Conservation (phyloP, 92 coral and sea anemone genomes). For the Micromussa lordhowensis region DNA sequence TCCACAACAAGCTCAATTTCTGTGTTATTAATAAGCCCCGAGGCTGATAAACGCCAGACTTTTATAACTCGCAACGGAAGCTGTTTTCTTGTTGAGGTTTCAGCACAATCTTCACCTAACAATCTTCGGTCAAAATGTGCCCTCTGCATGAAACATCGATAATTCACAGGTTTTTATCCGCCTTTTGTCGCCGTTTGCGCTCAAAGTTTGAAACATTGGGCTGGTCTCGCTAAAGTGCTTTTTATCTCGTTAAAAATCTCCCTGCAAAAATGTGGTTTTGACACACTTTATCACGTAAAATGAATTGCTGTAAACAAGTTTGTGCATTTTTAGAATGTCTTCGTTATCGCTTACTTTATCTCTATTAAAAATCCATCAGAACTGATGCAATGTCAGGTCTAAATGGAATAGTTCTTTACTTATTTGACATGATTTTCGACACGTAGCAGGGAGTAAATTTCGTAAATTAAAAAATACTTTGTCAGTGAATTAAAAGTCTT, state of each 20-base stretch:
- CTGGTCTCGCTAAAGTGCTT: slow-evolving; percentile 6
- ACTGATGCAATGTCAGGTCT: slow-evolving; percentile 27
- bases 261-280: slow-evolving; percentile 26
- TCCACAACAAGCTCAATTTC: slow-evolving; percentile 42
- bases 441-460: background rate
- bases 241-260: slow-evolving; percentile 38
- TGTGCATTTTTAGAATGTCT: slow-evolving; percentile 51
- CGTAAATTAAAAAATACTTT: background rate
- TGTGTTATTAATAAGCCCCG: slow-evolving; percentile 16
- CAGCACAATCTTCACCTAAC: slow-evolving; percentile 7
- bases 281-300: slow-evolving; percentile 24
- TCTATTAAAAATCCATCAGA: slow-evolving; percentile 48
- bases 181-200: background rate
- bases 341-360: slow-evolving; percentile 40
- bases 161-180: background rate
- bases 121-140: background rate
- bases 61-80: slow-evolving; percentile 4
- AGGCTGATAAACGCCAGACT: slow-evolving; percentile 45
- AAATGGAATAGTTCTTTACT: slow-evolving; percentile 27
- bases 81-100: slow-evolving; percentile 34
- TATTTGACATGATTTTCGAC: slow-evolving; percentile 12
- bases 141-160: background rate
- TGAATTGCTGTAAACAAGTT: slow-evolving; percentile 50
- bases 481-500: background rate
- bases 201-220: slow-evolving; percentile 16